Evolutionary conservation across 1,140 invertebrate genomes (phyloP), one percentile per base, ranked within the genome.

Genomic region (Lucilia sericata): DNA sequence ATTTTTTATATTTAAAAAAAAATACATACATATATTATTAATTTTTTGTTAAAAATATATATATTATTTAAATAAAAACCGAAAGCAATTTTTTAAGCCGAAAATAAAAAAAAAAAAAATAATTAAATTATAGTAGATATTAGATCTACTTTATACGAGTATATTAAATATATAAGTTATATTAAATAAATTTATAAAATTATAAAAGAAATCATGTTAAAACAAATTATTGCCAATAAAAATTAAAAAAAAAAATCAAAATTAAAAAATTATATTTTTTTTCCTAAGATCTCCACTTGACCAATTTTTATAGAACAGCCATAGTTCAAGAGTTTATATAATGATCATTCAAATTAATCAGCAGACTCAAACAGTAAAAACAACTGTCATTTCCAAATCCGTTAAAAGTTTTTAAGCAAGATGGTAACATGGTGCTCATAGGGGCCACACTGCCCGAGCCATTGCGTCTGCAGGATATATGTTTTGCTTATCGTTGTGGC

Each of bases 161-260:
- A 55, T 55, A 55, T 55, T 42, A 55, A 55, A 17, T n/a, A 55
- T 55, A n/a, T 55, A 55, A 55, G 51, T 55, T 55, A 42, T 42
- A 60, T 17, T 21, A 70, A 70, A 70, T 21, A 60, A 60, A 60
- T 60, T n/a, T 60, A 70, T 21, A 19, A 70, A 25, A 21, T 21
- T 70, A 70, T 70, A 70, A 70, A 70, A 70, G 21, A 70, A 70
- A 70, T 19, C 65, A 70, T 70, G 65, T 70, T 70, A 70, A 70
- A 70, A 60, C 55, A 70, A 70, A 70, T 70, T 70, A 70, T 70
- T 70, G 65, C 65, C 65, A 70, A 70, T 70, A 70, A 70, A 70
- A 70, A 70, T 70, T 70, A 70, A 70, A 21, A 70, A 21, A 70
- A 70, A 19, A 70, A 70, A 70, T 70, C 65, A 14, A n/a, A 85